These are phyloP conservation scores for Trichosurus vulpecula DNA, from an alignment of 2,797 vertebrate species.

Conservation along the genomic window DNA sequence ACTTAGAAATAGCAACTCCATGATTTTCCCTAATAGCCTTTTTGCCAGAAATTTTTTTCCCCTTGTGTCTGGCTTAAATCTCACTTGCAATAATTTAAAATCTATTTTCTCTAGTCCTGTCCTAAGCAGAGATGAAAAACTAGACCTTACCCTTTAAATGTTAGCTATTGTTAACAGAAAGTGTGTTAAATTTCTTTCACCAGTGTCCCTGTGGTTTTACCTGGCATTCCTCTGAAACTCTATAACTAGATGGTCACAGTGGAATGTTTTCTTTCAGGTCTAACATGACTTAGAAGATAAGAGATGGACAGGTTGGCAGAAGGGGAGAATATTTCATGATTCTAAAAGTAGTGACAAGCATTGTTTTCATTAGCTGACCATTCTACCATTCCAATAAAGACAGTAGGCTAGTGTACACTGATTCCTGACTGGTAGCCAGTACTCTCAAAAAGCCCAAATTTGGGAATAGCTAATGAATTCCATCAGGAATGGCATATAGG, in stretches of 20 bases:
- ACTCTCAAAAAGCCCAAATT: neutral
- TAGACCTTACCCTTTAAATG: neutral
- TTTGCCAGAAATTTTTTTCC: neutral
- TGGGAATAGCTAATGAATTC: conserved; percentile 42
- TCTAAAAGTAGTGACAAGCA: conserved; percentile 44
- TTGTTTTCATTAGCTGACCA: conserved; percentile 53
- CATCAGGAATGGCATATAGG: conserved; percentile 25
- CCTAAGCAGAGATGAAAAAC: conserved; percentile 6
- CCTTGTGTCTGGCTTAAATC: conserved; percentile 11
- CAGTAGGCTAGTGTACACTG: neutral
- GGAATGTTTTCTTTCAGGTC: conserved; percentile 71
- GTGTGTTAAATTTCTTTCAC: conserved; percentile 57
- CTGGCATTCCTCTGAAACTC: conserved; percentile 69
- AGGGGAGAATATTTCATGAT: conserved; percentile 44
- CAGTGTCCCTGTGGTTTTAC: conserved; percentile 61
- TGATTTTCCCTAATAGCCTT: conserved; percentile 7
- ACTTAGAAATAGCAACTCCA: neutral
- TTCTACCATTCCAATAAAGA: conserved; percentile 5
- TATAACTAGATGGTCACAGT: conserved; percentile 49
- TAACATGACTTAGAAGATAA: conserved; percentile 60
- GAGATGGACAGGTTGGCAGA: conserved; percentile 41
- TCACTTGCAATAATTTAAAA: conserved; percentile 2
- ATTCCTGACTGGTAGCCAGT: neutral
- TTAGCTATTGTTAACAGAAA: conserved; percentile 64
- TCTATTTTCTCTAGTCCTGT: conserved; percentile 39